Conservation (phyloP, 2,113 vertebrate genomes). For the Tragelaphus strepsiceros region DNA sequence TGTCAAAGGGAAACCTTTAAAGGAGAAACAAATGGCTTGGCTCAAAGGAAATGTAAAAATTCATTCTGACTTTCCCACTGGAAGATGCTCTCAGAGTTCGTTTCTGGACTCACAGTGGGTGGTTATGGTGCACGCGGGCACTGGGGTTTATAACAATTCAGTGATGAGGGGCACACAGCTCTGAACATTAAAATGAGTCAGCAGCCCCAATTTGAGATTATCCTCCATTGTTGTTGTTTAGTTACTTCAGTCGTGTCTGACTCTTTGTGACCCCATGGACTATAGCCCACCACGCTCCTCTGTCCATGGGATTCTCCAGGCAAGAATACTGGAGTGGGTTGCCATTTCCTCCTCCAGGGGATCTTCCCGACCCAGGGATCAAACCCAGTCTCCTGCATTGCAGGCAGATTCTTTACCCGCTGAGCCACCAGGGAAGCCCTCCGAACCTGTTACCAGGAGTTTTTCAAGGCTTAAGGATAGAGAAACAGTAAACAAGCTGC, state of each 20-base stretch:
- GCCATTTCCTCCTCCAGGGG: background rate
- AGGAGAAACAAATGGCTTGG: conserved; percentile 5
- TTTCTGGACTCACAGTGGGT: background rate
- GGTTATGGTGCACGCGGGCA: background rate
- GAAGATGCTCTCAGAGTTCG: background rate
- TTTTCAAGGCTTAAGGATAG: background rate
- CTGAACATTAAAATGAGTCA: background rate
- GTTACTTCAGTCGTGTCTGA: background rate
- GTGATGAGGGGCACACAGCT: background rate
- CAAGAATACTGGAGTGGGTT: background rate
- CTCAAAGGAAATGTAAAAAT: background rate
- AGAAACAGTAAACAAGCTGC: background rate
- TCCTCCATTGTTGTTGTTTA: background rate
- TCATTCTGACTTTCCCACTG: background rate
- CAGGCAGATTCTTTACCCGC: background rate
- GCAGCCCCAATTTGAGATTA: background rate
- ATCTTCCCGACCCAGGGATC: background rate
- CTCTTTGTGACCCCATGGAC: background rate
- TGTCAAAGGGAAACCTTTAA: conserved; percentile 18
- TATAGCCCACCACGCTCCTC: background rate
- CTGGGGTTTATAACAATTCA: background rate
- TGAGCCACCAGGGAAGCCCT: background rate
- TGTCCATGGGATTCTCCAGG: background rate
- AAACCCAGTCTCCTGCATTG: background rate
- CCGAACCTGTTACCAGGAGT: background rate